Evolutionary conservation across 2,113 vertebrate species (phyloP).

Genomic region (Apteryx owenii): DNA sequence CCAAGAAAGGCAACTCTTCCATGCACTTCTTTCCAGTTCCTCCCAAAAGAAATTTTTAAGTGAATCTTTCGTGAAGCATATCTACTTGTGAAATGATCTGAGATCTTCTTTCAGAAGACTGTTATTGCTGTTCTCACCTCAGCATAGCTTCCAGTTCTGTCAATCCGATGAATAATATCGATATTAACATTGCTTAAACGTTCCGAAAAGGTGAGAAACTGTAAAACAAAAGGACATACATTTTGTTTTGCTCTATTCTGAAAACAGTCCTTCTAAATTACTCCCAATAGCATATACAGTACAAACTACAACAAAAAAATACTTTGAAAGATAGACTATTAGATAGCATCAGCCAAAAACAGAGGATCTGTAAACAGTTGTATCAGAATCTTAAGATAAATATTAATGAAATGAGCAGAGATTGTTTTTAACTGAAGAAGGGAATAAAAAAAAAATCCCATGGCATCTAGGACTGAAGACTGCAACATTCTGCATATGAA

Average conservation of each 20-base stretch:
- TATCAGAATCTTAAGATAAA: neutral
- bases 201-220: constrained; percentile 98
- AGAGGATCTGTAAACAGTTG: neutral
- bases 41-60: neutral
- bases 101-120: neutral
- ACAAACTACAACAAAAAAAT: neutral
- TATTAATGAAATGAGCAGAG: neutral
- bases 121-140: constrained; percentile 81
- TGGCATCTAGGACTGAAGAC: neutral
- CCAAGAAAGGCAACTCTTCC: neutral
- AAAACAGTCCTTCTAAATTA: neutral
- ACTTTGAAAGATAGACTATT: fast-evolving
- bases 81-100: neutral
- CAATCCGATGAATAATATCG: constrained; percentile 94
- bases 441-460: neutral
- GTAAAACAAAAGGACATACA: neutral
- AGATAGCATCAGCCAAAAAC: fast-evolving
- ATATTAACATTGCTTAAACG: constrained; percentile 95
- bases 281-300: fast-evolving
- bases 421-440: neutral
- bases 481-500: fast-evolving
- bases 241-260: neutral
- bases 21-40: neutral
- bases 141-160: constrained; percentile 87
- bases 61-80: fast-evolving